Evolutionary conservation across 2,797 vertebrate genomes (phyloP), one percentile per base, ranked within the genome.

Genomic region (Coccyzus lansbergi): DNA sequence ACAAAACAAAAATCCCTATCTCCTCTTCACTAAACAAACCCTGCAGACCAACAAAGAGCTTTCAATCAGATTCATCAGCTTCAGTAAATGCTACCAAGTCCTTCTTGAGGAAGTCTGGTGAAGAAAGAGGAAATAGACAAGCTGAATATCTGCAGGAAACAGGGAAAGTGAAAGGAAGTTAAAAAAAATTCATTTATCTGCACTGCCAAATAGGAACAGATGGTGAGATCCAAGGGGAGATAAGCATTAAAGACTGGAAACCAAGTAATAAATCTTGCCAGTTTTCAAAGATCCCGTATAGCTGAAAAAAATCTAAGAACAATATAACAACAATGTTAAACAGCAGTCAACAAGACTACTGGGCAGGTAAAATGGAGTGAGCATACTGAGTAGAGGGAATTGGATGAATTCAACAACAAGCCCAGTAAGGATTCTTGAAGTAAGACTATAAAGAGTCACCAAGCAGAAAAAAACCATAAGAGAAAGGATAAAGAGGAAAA

Each of bases 141-240:
- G 28, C 36, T 76, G 81, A 88, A 28, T 83, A 80, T 79, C 90
- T 86, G 62, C 52, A 95, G 89, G 93, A 97, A 83, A 78, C 76
- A 90, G 36, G 77, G 55, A 15, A 92, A 88, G 90, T 42, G 20
- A 91, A 94, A 95, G 93, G 91, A 95, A 94, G 79, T 10, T 62
- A 46, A 33, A 92, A 87, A 52, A 87, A 86, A 51, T 2, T 24
- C 10, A 87, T 90, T 96, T 95, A 96, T 96, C 96, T 97, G 94
- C 72, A 22, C 81, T 96, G 92, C 95, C 92, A 96, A 94, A 94
- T 93, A 93, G 58, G 74, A 97, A 94, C 97, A 97, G 97, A 96
- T 96, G 97, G 96, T 93, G 74, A 96, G 94, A 97, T 97, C 94
- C 94, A 88, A 96, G 81, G 91, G 90, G 88, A 96, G 93, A 95